Evolutionary conservation across 1,140 invertebrate genomes (phyloP).

Genomic region (Pachyrhynchus sulphureomaculatus): DNA sequence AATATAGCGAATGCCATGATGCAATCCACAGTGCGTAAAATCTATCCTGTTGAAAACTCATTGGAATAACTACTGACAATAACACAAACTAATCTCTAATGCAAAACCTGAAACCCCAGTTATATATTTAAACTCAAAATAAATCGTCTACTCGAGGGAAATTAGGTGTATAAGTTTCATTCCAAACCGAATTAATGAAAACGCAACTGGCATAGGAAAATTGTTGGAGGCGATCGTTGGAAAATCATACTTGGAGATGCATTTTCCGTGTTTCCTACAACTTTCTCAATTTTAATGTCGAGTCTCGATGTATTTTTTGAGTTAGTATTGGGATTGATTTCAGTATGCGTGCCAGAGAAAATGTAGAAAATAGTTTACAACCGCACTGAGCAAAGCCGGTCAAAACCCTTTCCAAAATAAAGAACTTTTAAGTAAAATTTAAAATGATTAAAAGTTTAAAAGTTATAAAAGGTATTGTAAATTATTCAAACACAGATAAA

Average conservation of each 20-base stretch:
- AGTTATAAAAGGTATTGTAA: too few species aligned
- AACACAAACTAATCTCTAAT: constrained; percentile 25
- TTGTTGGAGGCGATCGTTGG: constrained; percentile 9
- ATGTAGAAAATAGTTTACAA: background rate
- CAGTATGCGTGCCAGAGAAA: background rate
- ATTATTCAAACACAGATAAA: too few species aligned
- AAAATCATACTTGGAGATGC: constrained; percentile 21
- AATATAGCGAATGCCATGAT: background rate
- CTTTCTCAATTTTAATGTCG: constrained; percentile 19
- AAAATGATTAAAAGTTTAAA: too few species aligned
- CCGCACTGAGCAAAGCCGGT: background rate
- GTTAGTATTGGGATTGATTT: constrained; percentile 5
- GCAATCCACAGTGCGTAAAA: constrained; percentile 18
- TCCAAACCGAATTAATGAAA: constrained; percentile 20
- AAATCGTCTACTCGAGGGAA: constrained; percentile 19
- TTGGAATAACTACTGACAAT: constrained; percentile 18
- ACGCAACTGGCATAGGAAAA: constrained; percentile 19
- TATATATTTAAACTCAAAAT: constrained; percentile 20
- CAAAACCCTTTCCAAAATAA: too few species aligned
- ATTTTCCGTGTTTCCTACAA: constrained; percentile 19
- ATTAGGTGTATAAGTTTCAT: constrained; percentile 20
- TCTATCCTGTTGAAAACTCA: constrained; percentile 14
- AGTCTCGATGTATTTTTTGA: constrained; percentile 5
- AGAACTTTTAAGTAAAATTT: too few species aligned
- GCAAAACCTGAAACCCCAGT: constrained; percentile 16